Conservation (phyloP, 1,140 invertebrate genomes). For the Brachionus manjavacas region DNA sequence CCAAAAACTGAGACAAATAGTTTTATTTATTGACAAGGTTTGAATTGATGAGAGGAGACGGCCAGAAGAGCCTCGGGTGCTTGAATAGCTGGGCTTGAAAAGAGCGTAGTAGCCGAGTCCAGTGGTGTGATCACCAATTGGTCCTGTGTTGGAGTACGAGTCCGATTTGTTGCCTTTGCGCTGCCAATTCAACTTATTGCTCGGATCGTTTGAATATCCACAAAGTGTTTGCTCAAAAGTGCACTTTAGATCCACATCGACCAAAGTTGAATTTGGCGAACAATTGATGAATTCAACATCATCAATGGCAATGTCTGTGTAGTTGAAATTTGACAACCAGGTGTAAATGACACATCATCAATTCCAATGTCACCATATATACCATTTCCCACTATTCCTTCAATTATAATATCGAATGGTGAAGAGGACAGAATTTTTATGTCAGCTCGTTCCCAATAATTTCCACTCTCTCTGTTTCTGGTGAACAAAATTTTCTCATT, state of each 20-base stretch:
- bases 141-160: conserved; percentile 44
- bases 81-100: background rate
- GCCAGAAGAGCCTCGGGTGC: background rate
- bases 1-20: background rate
- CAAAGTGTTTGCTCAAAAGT: conserved; percentile 58
- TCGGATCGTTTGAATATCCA: conserved; percentile 67
- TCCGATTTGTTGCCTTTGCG: conserved; percentile 60
- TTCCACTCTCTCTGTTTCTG: conserved; percentile 46
- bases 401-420: conserved; percentile 60
- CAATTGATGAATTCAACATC: conserved; percentile 49
- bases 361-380: conserved; percentile 58
- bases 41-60: background rate
- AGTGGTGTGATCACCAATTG: conserved; percentile 44
- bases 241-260: conserved; percentile 43
- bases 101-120: conserved; percentile 45
- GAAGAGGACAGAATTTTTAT: background rate
- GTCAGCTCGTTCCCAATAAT: conserved; percentile 36
- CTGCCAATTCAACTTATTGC: conserved; percentile 72
- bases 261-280: background rate
- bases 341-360: conserved; percentile 53
- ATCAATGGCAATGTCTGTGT: conserved; percentile 48
- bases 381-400: conserved; percentile 65
- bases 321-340: conserved; percentile 43
- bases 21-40: background rate
- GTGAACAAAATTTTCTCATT: conserved; percentile 16